Base-by-base conservation (phyloP, 2,113 vertebrate species). In the Oreotragus oreotragus region DNA sequence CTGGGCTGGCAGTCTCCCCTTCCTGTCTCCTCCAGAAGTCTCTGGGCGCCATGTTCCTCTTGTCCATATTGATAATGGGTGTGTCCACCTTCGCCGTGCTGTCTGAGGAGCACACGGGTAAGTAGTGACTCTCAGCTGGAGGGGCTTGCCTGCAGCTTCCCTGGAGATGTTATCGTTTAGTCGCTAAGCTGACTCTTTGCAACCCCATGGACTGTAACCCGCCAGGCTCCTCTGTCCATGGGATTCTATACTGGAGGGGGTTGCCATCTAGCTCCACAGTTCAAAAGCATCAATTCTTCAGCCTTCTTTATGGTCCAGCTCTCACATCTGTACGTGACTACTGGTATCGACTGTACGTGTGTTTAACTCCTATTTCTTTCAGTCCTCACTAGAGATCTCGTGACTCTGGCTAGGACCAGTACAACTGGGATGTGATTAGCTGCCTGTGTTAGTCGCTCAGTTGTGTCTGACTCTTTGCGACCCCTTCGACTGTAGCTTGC, bases 41-140 rank as follows among this genome's bases (percentile, higher is more conserved):
- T 80, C 0, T 0, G 2, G 47, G 33, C 49, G 36, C 96, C 25
- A 92, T 98, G 93, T 91, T 98, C 51, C 19, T 98, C 94, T 83
- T 98, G 79, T 73, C 58, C 84, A n/a, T 0, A 0, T 97, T 81
- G 87, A 51, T 90, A 15, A 23, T 23, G 16, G 79, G 97, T 1
- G 27, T 84, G 7, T 98, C 98, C 5, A 64, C 98, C 73, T 98
- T 98, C 88, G 70, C 96, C 83, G 64, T 98, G 47, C 97, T 95
- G 10, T 84, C 91, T 43, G 9, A 92, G 81, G 90, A 97, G 80
- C 98, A 4, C 90, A 89, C 57, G 95, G 98, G 99, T 99, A 97
- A 98, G 94, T 33, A 47, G 5, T 3, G 55, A 7, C 5, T 1
- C 23, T 39, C 43, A 33, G 27, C 47, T 17, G 28, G 39, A 39